These are phyloP conservation scores for Caenorhabditis sp. DNA, from an alignment of 2,888 invertebrate species.

Conservation along the genomic window DNA sequence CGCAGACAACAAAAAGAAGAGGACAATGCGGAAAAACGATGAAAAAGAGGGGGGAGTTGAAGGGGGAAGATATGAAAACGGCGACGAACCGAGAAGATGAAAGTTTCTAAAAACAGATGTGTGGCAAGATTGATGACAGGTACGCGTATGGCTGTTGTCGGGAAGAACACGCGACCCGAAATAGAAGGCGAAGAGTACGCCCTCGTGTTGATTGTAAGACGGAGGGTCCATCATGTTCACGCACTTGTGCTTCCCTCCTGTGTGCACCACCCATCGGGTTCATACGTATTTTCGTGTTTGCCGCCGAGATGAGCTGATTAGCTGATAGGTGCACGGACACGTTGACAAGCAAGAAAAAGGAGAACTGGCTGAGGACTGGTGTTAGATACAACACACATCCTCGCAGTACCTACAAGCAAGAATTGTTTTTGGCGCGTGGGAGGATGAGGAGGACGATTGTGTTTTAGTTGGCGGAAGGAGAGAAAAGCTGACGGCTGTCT, in stretches of 20 bases:
- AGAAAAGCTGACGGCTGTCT: background rate
- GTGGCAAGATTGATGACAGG: conserved; percentile 49
- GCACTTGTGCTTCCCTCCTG: conserved; percentile 26
- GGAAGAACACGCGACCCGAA: conserved; percentile 41
- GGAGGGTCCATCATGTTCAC: conserved; percentile 21
- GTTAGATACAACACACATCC: too few species aligned
- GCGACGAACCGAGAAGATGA: conserved; percentile 27
- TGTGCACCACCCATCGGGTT: conserved; percentile 28
- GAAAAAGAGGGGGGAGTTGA: background rate
- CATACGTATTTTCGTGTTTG: conserved; percentile 48
- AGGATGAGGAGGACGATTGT: conserved; percentile 17
- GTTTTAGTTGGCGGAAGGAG: conserved; percentile 19
- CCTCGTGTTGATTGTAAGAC: background rate
- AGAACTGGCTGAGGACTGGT: conserved; percentile 31
- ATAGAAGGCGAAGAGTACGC: conserved; percentile 22
- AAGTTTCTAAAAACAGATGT: conserved; percentile 54
- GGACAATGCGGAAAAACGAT: background rate
- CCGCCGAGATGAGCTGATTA: conserved; percentile 40
- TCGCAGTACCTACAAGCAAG: too few species aligned
- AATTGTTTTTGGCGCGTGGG: conserved; percentile 41
- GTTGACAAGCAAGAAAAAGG: conserved; percentile 10
- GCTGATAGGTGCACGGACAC: conserved; percentile 53
- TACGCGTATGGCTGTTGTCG: conserved; percentile 39
- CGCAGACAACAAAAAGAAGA: conserved; percentile 17
- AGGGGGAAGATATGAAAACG: conserved; percentile 4